Evolutionary conservation across 2,888 invertebrate genomes (phyloP).

Genomic region (Amaurobius ferox): DNA sequence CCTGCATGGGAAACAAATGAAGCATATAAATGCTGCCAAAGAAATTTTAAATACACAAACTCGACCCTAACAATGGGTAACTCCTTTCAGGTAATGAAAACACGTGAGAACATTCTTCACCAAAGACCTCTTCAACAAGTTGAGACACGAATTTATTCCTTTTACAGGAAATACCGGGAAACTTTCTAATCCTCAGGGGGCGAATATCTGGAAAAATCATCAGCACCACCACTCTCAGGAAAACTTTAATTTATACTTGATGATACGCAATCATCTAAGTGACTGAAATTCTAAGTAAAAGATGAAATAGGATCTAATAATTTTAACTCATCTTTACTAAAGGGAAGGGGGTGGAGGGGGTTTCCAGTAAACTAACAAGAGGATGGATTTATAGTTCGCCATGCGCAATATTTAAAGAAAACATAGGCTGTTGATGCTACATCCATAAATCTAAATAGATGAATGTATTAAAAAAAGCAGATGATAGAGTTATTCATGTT

Average conservation of each 20-base stretch:
- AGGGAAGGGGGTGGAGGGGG: neutral
- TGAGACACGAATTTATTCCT: neutral
- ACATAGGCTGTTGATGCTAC: too few species aligned
- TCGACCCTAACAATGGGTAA: too few species aligned
- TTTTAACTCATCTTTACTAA: neutral
- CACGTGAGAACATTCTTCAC: neutral
- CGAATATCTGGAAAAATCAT: slow-evolving; percentile 19
- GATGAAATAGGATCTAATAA: neutral
- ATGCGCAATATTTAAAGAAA: too few species aligned
- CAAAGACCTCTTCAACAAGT: neutral
- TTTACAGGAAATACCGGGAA: slow-evolving; percentile 26
- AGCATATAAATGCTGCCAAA: too few species aligned
- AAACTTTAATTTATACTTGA: slow-evolving; percentile 32
- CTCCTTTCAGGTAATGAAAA: too few species aligned
- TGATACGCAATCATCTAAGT: slow-evolving; percentile 54
- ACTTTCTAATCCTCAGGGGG: neutral
- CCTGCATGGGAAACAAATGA: too few species aligned
- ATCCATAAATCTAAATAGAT: too few species aligned
- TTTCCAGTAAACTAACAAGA: too few species aligned
- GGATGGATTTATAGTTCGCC: too few species aligned
- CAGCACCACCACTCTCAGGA: slow-evolving; percentile 6
- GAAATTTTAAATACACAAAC: too few species aligned
- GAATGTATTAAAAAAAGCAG: too few species aligned
- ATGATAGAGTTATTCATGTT: too few species aligned
- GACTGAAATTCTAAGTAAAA: slow-evolving; percentile 22